These are phyloP conservation scores for Thaleichthys pacificus DNA, from an alignment of 2,797 vertebrate species.

Conservation along the genomic window DNA sequence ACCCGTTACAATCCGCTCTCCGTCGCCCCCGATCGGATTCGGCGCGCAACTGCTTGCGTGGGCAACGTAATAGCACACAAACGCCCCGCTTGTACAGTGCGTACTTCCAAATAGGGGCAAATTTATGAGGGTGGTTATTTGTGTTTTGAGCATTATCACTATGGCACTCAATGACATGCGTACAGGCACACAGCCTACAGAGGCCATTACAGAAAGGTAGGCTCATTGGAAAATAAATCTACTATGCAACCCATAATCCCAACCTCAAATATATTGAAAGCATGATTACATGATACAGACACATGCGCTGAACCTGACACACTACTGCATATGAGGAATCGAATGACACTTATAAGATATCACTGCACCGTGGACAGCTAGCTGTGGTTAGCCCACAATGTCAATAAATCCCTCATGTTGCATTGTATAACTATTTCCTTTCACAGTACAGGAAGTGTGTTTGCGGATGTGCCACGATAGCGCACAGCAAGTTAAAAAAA, in stretches of 20 bases:
- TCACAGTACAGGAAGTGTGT: constrained; percentile 7
- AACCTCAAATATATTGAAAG: neutral
- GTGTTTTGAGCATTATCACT: constrained; percentile 32
- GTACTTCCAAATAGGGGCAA: constrained; percentile 73
- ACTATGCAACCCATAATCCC: neutral
- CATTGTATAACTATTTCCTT: neutral
- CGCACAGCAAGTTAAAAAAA: neutral
- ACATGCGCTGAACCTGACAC: too few species aligned
- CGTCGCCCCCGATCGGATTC: constrained; percentile 50
- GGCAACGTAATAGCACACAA: constrained; percentile 36
- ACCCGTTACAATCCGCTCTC: constrained; percentile 7
- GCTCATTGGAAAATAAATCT: neutral
- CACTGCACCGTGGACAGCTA: neutral
- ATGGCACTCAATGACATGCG: neutral
- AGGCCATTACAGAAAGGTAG: neutral
- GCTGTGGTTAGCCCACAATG: neutral
- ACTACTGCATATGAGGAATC: neutral
- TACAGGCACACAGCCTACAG: neutral
- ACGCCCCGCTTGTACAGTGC: constrained; percentile 33
- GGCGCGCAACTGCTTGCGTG: constrained; percentile 27
- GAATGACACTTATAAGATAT: neutral
- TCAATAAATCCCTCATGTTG: neutral
- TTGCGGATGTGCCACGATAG: neutral
- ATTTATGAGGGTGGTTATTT: constrained; percentile 56
- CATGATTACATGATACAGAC: neutral